phyloP scores from a whole-genome alignment of 1,140 invertebrate species.

The Popillia japonica region DNA sequence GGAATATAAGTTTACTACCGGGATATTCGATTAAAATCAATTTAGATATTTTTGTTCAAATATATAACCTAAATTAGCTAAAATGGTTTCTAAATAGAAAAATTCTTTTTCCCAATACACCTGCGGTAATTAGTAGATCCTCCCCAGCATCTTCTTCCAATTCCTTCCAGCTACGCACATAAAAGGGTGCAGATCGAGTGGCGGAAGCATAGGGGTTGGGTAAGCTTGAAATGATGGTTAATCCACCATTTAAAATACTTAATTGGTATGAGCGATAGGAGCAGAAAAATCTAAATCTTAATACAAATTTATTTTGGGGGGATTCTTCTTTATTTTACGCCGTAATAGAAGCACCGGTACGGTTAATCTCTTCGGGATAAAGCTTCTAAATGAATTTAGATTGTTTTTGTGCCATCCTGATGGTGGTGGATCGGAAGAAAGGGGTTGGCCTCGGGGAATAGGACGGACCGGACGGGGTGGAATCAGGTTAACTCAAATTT shows the following conservation, averaged over 20 bases:
- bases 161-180: not conserved
- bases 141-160: not conserved
- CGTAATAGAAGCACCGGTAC: too few relatives aligned
- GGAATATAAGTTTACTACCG: too few relatives aligned
- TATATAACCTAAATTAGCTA: too few relatives aligned
- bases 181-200: not conserved
- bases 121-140: too few relatives aligned
- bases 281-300: not conserved
- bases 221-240: not conserved
- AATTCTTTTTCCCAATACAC: too few relatives aligned
- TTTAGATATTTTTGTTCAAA: too few relatives aligned
- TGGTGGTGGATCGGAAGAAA: not conserved
- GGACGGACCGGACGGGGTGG: too few relatives aligned
- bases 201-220: not conserved
- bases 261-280: not conserved
- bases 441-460: not conserved
- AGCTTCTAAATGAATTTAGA: not conserved
- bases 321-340: not conserved
- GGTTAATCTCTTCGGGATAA: not conserved
- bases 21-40: too few relatives aligned
- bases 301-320: not conserved
- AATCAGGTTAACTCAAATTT: not conserved
- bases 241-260: conserved; percentile 1
- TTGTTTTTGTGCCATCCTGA: not conserved
- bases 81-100: too few relatives aligned